These are phyloP conservation scores for Drosophila greeni DNA, from an alignment of 2,888 invertebrate species.

Conservation along the genomic window DNA sequence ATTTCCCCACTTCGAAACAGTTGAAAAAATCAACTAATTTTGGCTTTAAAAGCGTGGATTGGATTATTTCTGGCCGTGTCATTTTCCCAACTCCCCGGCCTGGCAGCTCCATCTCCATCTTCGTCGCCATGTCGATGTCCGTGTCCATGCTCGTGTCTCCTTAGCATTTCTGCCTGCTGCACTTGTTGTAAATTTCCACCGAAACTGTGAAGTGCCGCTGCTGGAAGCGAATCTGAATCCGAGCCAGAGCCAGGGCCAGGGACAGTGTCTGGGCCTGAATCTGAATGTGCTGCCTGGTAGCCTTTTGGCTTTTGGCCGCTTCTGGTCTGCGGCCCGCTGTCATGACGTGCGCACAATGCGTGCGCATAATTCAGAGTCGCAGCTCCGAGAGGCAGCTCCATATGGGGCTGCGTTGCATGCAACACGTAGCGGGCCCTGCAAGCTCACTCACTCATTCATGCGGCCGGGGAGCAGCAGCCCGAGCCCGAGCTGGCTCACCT, in stretches of 20 bases:
- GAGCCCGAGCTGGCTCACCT: constrained; percentile 18
- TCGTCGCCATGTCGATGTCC: constrained; percentile 31
- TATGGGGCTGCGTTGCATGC: constrained; percentile 61
- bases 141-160: constrained; percentile 47
- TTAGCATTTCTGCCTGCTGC: constrained; percentile 62
- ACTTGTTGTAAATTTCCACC: constrained; percentile 74
- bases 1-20: not conserved
- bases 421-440: constrained; percentile 48
- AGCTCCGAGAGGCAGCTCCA: constrained; percentile 19
- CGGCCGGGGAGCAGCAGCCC: constrained; percentile 28
- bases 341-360: constrained; percentile 74
- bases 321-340: constrained; percentile 30
- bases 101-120: constrained; percentile 14
- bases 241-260: constrained; percentile 19
- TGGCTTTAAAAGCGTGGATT: not conserved
- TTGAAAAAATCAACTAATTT: not conserved
- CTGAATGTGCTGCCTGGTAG: constrained; percentile 35
- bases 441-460: constrained; percentile 66
- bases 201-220: constrained; percentile 62
- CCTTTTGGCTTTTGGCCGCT: constrained; percentile 32
- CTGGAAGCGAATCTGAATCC: constrained; percentile 50
- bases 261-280: constrained; percentile 46
- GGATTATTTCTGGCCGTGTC: constrained; percentile 10
- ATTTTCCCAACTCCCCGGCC: constrained; percentile 16
- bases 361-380: constrained; percentile 72